A percentile compares a stretch with the other conserved stretches of the same genome.
Evolutionary conservation across 2,797 vertebrate genomes (phyloP).

Genomic region (Sphenodon punctatus): DNA sequence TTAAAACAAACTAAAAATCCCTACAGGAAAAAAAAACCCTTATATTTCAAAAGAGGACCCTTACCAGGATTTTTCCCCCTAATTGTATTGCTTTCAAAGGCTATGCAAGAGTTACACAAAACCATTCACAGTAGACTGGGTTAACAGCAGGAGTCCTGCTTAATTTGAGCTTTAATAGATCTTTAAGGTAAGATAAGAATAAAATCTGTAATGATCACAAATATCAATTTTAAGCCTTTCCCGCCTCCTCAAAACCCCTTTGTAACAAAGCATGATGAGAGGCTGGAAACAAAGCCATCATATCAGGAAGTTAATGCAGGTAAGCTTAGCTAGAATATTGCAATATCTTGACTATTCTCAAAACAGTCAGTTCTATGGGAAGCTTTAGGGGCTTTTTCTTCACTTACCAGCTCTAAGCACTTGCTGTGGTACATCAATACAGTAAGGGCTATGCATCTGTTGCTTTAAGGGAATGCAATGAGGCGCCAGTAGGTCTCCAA

Average conservation of each 20-base stretch:
- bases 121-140: conserved; percentile 57
- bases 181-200: conserved; percentile 44
- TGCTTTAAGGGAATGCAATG: conserved; percentile 11
- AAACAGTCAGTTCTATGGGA: conserved; percentile 10
- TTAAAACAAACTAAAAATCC: conserved; percentile 64
- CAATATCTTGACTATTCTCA: conserved; percentile 28
- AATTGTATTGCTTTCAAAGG: conserved; percentile 67
- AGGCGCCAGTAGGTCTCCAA: conserved; percentile 6
- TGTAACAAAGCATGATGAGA: conserved; percentile 38
- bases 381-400: background rate
- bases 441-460: background rate
- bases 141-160: conserved; percentile 62
- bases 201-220: conserved; percentile 51
- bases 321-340: conserved; percentile 37
- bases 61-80: conserved; percentile 22
- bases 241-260: conserved; percentile 34
- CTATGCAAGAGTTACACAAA: conserved; percentile 53
- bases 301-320: conserved; percentile 3
- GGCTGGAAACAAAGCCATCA: conserved; percentile 14
- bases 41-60: conserved; percentile 47
- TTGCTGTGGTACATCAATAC: background rate
- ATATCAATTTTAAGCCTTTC: background rate
- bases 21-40: conserved; percentile 64
- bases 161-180: conserved; percentile 72
- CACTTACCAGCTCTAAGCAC: background rate